These are phyloP conservation scores for Sebastes minor DNA, from an alignment of 2,797 vertebrate species.

Conservation along the genomic window DNA sequence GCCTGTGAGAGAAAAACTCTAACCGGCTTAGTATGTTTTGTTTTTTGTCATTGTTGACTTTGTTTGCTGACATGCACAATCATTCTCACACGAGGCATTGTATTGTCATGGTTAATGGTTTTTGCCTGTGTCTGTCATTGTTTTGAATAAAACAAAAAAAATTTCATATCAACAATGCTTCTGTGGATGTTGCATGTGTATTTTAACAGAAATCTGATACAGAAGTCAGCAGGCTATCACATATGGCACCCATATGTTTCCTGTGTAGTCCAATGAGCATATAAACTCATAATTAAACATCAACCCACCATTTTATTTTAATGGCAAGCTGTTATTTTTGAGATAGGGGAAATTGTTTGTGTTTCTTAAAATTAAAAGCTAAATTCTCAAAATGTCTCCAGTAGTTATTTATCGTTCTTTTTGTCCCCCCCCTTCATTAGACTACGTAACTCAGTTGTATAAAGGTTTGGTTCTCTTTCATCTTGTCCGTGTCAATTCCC, in stretches of 20 bases:
- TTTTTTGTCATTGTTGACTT: background rate
- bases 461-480: background rate
- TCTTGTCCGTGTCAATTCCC: background rate
- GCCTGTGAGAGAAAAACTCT: background rate
- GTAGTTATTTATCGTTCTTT: background rate
- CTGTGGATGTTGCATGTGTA: background rate
- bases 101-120: background rate
- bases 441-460: background rate
- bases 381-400: background rate
- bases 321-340: background rate
- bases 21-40: background rate
- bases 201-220: slow-evolving; percentile 24
- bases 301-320: background rate
- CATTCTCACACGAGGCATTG: background rate
- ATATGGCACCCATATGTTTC: slow-evolving; percentile 33
- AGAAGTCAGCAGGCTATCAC: background rate
- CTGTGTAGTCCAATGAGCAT: background rate
- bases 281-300: slow-evolving; percentile 24
- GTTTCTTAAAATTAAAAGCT: background rate
- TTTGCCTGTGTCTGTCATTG: background rate
- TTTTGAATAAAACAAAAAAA: background rate
- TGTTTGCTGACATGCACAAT: slow-evolving; percentile 6
- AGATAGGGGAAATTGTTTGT: background rate
- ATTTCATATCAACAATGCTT: background rate
- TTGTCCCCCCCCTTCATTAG: background rate